phyloP scores from a whole-genome alignment of 2,888 invertebrate species.

The Caprella mutica region DNA sequence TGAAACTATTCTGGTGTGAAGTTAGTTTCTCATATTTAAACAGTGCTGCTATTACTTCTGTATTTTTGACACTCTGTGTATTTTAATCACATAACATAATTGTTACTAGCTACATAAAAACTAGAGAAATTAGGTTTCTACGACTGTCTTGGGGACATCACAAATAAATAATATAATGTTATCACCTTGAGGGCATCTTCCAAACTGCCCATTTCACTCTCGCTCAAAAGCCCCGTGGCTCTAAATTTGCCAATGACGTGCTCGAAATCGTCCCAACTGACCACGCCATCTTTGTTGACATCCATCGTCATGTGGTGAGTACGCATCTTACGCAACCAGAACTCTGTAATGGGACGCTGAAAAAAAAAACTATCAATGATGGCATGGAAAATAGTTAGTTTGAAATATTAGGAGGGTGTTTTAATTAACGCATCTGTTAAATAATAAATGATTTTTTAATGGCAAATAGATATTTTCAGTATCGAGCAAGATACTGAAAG shows the following conservation, averaged over 20 bases:
- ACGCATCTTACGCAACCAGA: conserved; percentile 76
- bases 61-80: conserved; percentile 32
- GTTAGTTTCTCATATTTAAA: too few relatives aligned
- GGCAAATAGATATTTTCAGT: too few relatives aligned
- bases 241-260: conserved; percentile 62
- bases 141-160: neutral
- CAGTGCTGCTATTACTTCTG: too few relatives aligned
- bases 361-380: too few relatives aligned
- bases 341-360: too few relatives aligned
- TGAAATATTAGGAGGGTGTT: too few relatives aligned
- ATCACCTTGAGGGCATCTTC: conserved; percentile 56
- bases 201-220: conserved; percentile 57
- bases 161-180: neutral
- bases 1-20: too few relatives aligned
- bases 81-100: too few relatives aligned
- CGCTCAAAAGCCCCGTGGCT: conserved; percentile 58
- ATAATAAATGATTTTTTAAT: too few relatives aligned
- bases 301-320: conserved; percentile 71
- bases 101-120: neutral
- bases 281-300: conserved; percentile 72
- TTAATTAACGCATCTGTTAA: too few relatives aligned
- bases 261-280: conserved; percentile 68
- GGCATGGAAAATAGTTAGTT: too few relatives aligned
- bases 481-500: too few relatives aligned
- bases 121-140: neutral